Base-by-base conservation (phyloP, 2,113 vertebrate genomes). In the Corydoras maculifer region DNA sequence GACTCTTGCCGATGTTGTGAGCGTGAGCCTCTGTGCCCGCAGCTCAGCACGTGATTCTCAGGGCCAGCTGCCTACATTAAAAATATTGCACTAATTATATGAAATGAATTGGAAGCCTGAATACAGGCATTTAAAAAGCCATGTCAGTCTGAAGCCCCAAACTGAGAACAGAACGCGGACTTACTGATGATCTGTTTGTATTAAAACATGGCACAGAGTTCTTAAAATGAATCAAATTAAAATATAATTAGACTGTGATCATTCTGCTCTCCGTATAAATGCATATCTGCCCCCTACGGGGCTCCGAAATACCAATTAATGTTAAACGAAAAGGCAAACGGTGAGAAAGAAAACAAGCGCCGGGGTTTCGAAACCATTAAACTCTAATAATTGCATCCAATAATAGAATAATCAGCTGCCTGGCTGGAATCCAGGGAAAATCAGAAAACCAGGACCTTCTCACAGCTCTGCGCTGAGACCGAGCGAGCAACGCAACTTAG, bases 291-390 rank as follows among this genome's bases (percentile, higher is more conserved):
- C 11, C 10, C 13, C 51, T 18, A 65, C 55, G 9, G 10, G n/a
- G 43, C 53, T 12, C 50, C 10, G 25, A 65, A 35, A 58, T 58
- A 49, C n/a, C 35, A 58, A 58, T 50, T 54, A 57, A 48, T 51
- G 54, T 68, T 48, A 30, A 58, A 75, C 55, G 6, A 49, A 57
- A 30, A 54, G 57, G 61, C 64, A 65, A 58, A 64, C 60, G 59
- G 72, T 71, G 48, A 58, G 58, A 18, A 62, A 55, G 14, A 74
- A 67, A 43, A 58, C 58, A 14, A 69, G 25, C 14, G 25, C 8
- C 25, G 54, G 29, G 51, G 62, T 59, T 74, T 74, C 14, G 18
- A 58, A 67, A 18, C 35, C 30, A 50, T 70, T 77, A 77, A 71
- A 48, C 62, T 62, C n/a, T 30, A 65, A 71, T 71, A 53, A 62